Evolutionary conservation across 1,140 invertebrate genomes (phyloP).

Genomic region (Dinothrombium tinctorium): DNA sequence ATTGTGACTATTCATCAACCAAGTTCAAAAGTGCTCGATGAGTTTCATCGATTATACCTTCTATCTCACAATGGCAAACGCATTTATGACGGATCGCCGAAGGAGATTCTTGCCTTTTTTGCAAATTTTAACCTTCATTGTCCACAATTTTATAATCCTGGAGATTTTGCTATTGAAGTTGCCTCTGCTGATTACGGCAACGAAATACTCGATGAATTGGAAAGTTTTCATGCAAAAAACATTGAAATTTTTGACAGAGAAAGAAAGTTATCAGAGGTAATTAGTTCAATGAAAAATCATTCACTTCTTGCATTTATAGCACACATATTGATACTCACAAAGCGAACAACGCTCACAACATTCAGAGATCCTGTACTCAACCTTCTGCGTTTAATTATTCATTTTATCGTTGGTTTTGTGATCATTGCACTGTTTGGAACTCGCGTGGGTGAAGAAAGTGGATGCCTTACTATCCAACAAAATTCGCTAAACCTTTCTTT

Average conservation of each 20-base stretch:
- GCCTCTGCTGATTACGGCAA: constrained; percentile 8
- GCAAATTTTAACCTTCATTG: constrained; percentile 37
- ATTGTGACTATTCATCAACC: constrained; percentile 47
- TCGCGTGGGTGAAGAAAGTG: constrained; percentile 5
- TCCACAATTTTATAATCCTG: constrained; percentile 83
- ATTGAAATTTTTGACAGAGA: no score
- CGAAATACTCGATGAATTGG: constrained; percentile 1
- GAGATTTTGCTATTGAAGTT: constrained; percentile 42
- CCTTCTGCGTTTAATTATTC: not conserved
- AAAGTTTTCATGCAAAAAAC: no score
- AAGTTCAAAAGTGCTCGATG: constrained; percentile 3
- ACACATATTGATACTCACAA: constrained; percentile 4
- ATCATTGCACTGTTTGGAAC: constrained; percentile 4
- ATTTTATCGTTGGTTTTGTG: constrained; percentile 18
- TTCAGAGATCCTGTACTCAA: constrained; percentile 4
- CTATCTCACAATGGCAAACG: constrained; percentile 3
- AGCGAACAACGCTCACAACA: not conserved
- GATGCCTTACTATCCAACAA: not conserved
- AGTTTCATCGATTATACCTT: constrained; percentile 6
- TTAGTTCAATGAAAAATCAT: no score
- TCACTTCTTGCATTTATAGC: no score
- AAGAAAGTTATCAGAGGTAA: no score
- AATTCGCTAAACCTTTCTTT: no score
- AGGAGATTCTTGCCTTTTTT: constrained; percentile 7
- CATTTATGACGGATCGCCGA: constrained; percentile 32